Percentiles rank a stretch among this genome's conserved stretches.
phyloP scores from a whole-genome alignment of 2,888 invertebrate genomes.

The Hetaerina titia region DNA sequence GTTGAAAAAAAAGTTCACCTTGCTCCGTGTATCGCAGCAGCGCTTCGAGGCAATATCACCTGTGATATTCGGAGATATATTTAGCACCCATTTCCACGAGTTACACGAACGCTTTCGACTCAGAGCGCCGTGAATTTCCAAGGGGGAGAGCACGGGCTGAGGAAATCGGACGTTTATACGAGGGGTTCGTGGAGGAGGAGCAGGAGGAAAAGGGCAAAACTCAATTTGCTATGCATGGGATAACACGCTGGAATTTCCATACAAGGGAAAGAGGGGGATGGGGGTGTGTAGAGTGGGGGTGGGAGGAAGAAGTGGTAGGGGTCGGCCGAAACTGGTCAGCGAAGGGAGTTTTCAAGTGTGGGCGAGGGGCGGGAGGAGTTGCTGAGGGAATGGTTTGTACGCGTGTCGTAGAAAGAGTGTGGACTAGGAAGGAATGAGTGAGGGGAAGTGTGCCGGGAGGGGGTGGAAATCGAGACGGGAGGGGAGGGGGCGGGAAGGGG shows the following conservation, averaged over 20 bases:
- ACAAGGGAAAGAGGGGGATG: background rate
- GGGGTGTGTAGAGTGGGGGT: no score
- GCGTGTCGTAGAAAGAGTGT: background rate
- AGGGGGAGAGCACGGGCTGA: background rate
- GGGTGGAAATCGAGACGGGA: no score
- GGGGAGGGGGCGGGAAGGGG: background rate
- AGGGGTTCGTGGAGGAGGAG: background rate
- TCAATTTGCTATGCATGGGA: constrained; percentile 1
- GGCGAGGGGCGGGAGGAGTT: background rate
- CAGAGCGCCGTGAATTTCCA: background rate
- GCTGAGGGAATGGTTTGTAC: background rate
- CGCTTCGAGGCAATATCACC: no score
- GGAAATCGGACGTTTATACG: background rate
- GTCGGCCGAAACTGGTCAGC: background rate
- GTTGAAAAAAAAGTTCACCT: no score
- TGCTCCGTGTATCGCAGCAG: no score
- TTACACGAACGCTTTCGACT: no score
- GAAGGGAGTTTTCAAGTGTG: background rate
- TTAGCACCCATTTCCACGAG: no score
- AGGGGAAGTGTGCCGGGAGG: background rate
- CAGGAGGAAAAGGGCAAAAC: background rate
- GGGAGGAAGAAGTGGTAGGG: background rate
- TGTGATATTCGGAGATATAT: no score
- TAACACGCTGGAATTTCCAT: background rate
- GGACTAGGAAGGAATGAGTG: background rate